A percentile compares a stretch with the other conserved stretches of the same genome.
Evolutionary conservation across 1,140 invertebrate genomes (phyloP).

Genomic region (Drosophila bocqueti): DNA sequence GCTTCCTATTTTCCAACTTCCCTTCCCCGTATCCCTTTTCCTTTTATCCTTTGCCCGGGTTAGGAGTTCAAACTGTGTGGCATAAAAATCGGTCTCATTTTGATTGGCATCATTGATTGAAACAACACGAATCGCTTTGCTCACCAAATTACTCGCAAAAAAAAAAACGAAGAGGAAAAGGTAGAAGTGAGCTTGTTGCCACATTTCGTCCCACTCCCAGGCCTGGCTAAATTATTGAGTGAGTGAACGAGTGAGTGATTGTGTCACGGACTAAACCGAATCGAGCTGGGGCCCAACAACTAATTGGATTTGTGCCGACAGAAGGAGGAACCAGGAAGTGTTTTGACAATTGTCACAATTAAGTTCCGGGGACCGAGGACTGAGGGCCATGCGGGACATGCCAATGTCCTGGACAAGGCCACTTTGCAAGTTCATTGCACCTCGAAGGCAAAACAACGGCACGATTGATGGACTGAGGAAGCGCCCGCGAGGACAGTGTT

Average conservation of each 20-base stretch:
- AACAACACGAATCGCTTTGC: slow-evolving; percentile 81
- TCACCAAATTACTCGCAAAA: slow-evolving; percentile 68
- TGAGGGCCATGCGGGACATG: slow-evolving; percentile 35
- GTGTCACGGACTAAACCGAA: slow-evolving; percentile 61
- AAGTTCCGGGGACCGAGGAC: slow-evolving; percentile 46
- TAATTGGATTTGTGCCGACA: slow-evolving; percentile 74
- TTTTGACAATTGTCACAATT: slow-evolving; percentile 80
- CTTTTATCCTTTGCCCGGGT: neutral
- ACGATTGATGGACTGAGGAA: slow-evolving; percentile 29
- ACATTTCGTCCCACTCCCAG: slow-evolving; percentile 18
- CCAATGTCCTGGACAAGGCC: slow-evolving; percentile 78
- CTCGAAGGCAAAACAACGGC: slow-evolving; percentile 59
- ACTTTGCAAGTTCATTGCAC: slow-evolving; percentile 79
- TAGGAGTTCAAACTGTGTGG: slow-evolving; percentile 40
- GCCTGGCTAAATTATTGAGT: slow-evolving; percentile 59
- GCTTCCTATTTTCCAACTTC: slow-evolving; percentile 20
- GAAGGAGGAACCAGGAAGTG: slow-evolving; percentile 58
- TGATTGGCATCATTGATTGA: slow-evolving; percentile 83
- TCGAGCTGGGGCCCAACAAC: slow-evolving; percentile 43
- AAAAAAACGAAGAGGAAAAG: slow-evolving; percentile 6
- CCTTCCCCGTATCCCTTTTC: neutral
- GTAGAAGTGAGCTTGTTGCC: slow-evolving; percentile 61
- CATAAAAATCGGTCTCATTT: slow-evolving; percentile 75
- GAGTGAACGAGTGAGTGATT: slow-evolving; percentile 66
- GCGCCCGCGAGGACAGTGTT: slow-evolving; percentile 47